Evolutionary conservation across 2,113 vertebrate species (phyloP).

Genomic region (Protobothrops flavoviridis): DNA sequence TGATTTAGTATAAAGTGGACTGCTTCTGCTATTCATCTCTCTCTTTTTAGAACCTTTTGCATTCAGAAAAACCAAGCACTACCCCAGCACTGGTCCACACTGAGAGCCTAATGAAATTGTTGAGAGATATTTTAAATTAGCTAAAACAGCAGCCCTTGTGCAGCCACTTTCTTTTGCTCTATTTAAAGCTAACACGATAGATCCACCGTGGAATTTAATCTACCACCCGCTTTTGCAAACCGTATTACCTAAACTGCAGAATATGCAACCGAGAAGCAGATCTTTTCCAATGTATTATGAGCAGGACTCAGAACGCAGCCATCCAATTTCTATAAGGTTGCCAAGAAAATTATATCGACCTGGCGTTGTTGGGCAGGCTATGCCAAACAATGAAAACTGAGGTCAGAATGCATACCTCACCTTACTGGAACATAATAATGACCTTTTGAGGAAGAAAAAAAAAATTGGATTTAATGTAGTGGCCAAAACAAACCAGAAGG

Average conservation of each 20-base stretch:
- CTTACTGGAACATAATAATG: neutral
- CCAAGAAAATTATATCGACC: neutral
- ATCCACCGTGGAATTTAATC: neutral
- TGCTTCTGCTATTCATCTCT: constrained; percentile 29
- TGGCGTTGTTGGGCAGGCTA: neutral
- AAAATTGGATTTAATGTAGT: neutral
- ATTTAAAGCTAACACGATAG: neutral
- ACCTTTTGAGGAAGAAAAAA: neutral
- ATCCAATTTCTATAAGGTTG: neutral
- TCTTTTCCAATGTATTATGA: neutral
- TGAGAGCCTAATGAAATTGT: constrained; percentile 39
- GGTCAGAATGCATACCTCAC: neutral
- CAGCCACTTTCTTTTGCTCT: neutral
- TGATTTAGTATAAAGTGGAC: constrained; percentile 51
- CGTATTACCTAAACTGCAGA: neutral
- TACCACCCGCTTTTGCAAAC: constrained; percentile 11
- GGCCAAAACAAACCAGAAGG: neutral
- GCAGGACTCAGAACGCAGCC: neutral
- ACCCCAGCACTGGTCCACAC: constrained; percentile 9
- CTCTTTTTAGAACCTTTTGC: constrained; percentile 45
- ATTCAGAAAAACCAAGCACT: constrained; percentile 37
- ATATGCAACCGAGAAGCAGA: neutral
- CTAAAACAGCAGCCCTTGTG: neutral
- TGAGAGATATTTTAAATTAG: constrained; percentile 32
- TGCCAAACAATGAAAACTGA: neutral